Conservation (phyloP, 2,888 invertebrate genomes). For the Stramonita haemastoma region DNA sequence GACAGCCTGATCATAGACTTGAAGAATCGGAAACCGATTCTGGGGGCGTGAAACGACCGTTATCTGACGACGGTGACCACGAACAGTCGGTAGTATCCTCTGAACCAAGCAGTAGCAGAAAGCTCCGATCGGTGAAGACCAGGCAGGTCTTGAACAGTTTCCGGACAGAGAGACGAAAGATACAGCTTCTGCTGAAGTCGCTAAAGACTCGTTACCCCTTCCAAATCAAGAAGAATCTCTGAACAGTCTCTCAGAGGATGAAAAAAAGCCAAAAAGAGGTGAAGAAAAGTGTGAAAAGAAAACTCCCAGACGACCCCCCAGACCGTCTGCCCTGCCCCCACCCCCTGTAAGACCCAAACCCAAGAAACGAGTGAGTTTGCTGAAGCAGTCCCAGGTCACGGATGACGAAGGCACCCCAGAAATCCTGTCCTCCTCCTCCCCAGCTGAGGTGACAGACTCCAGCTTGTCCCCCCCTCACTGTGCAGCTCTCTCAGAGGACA, state of each 20-base stretch:
- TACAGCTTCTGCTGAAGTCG: not conserved
- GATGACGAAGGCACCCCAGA: not conserved
- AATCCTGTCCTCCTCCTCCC: not conserved
- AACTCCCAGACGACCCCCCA: not conserved
- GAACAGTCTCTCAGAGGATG: not conserved
- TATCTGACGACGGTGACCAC: not conserved
- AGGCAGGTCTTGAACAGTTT: not conserved
- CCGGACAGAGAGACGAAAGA: not conserved
- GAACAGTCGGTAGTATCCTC: not conserved
- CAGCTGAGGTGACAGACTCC: not conserved
- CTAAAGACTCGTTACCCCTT: not conserved
- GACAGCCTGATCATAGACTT: not conserved
- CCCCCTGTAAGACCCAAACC: slow-evolving; percentile 35
- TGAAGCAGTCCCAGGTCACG: not conserved
- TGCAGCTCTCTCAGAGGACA: not conserved
- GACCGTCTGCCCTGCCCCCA: not conserved
- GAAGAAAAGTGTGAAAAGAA: not conserved
- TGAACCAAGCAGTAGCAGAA: not conserved
- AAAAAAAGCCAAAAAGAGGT: not conserved
- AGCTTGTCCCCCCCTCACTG: not conserved
- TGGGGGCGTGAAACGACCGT: not conserved
- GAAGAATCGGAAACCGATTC: not conserved
- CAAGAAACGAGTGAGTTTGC: slow-evolving; percentile 25
- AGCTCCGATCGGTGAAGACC: not conserved
- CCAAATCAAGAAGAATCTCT: not conserved